phyloP scores from a whole-genome alignment of 2,797 vertebrate species.

The Otus scops region DNA sequence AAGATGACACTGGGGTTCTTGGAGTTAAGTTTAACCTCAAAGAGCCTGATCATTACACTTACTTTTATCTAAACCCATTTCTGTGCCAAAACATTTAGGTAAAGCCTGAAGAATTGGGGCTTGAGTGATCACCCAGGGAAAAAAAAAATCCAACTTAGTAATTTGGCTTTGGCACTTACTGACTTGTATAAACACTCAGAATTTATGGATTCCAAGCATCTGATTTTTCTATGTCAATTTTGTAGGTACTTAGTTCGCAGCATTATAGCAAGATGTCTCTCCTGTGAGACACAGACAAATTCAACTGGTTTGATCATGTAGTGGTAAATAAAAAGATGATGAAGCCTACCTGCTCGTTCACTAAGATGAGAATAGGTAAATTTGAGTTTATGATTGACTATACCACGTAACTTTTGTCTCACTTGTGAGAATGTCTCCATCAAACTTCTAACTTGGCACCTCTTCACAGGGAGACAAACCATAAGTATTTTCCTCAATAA shows the following conservation, averaged over 20 bases:
- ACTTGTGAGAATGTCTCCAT: background rate
- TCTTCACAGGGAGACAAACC: background rate
- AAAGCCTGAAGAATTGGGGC: background rate
- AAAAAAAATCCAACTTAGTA: background rate
- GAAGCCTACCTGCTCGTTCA: background rate
- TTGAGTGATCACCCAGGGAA: background rate
- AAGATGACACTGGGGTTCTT: background rate
- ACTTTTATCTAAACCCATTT: background rate
- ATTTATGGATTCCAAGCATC: background rate
- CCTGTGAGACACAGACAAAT: background rate
- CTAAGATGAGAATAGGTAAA: background rate
- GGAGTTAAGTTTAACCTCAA: background rate
- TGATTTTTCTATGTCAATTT: background rate
- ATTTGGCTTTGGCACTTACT: background rate
- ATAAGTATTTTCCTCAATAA: background rate
- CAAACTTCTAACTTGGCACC: background rate
- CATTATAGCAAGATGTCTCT: background rate
- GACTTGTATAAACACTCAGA: background rate
- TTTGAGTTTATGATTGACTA: background rate
- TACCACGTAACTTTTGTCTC: background rate
- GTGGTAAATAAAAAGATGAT: background rate
- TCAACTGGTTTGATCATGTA: background rate
- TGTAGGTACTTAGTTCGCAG: constrained; percentile 1
- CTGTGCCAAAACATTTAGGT: background rate
- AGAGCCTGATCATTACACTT: background rate